These are phyloP conservation scores for Nyleta sp. DNA, from an alignment of 2,888 invertebrate genomes.

Conservation along the genomic window DNA sequence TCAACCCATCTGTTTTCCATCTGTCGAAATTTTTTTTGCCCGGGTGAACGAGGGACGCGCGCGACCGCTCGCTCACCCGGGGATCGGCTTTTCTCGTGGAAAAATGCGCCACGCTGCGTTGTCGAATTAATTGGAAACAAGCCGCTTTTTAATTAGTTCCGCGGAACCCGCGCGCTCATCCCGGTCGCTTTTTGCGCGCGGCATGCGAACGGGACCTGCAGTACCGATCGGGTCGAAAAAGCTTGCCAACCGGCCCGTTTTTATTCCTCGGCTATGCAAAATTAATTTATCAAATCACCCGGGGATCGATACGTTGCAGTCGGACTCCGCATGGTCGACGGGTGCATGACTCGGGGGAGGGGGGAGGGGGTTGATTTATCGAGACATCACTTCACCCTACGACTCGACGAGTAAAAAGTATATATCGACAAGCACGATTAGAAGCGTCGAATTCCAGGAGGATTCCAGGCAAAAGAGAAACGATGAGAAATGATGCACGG, in stretches of 20 bases:
- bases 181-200: conserved; percentile 24
- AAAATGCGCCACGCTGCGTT: no score
- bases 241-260: conserved; percentile 8
- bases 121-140: no score
- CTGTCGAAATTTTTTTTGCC: conserved; percentile 63
- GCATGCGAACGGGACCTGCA: no score
- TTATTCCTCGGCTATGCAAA: conserved; percentile 30
- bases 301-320: conserved; percentile 13
- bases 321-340: background rate
- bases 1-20: conserved; percentile 66
- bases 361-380: conserved; percentile 58
- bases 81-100: conserved; percentile 35
- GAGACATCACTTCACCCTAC: conserved; percentile 60
- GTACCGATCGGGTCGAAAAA: conserved; percentile 13
- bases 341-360: conserved; percentile 13
- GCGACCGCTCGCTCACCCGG: conserved; percentile 5
- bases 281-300: conserved; percentile 46
- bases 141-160: no score
- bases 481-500: conserved; percentile 67
- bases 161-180: no score
- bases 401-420: conserved; percentile 61
- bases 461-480: conserved; percentile 64
- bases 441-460: conserved; percentile 64
- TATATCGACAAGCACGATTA: conserved; percentile 67
- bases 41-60: conserved; percentile 19